Conservation (phyloP, 2,888 invertebrate species). For the Arge pagana region DNA sequence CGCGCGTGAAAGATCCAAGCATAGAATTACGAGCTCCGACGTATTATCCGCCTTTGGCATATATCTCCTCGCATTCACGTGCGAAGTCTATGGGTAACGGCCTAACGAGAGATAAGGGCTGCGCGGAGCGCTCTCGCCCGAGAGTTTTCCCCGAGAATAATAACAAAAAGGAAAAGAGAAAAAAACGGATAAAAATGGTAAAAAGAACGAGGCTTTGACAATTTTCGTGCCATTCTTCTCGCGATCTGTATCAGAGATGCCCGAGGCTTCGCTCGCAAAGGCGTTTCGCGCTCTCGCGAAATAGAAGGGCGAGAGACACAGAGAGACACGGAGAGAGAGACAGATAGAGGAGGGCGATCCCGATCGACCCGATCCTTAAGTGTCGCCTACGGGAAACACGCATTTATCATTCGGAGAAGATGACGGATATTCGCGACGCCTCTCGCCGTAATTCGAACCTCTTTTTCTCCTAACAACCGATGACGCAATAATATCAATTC, state of each 20-base stretch:
- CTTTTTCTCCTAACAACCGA: conserved; percentile 1
- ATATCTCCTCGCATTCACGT: conserved; percentile 2
- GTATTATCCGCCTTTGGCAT: neutral
- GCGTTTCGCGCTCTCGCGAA: neutral
- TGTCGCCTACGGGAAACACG: conserved; percentile 12
- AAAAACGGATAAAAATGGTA: too few relatives aligned
- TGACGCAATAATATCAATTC: conserved; percentile 13
- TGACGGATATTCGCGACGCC: conserved; percentile 12
- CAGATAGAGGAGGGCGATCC: conserved; percentile 27
- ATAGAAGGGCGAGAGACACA: neutral
- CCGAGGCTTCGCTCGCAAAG: too few relatives aligned
- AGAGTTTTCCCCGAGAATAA: too few relatives aligned
- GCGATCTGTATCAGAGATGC: conserved; percentile 12
- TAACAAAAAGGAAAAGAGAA: too few relatives aligned
- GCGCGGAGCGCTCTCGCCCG: too few relatives aligned
- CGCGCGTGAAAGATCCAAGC: conserved; percentile 16
- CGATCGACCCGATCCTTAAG: conserved; percentile 26
- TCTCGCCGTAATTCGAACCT: conserved; percentile 13
- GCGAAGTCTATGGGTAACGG: conserved; percentile 7
- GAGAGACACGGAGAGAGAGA: conserved; percentile 22
- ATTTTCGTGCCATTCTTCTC: conserved; percentile 16
- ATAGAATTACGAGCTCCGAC: conserved; percentile 4
- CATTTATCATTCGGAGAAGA: conserved; percentile 9
- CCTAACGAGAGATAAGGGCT: conserved; percentile 16
- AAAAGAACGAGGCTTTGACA: conserved; percentile 19